Evolutionary conservation across 2,797 vertebrate species (phyloP), one percentile per base, ranked within the genome.

Genomic region (Myoxocephalus aenaeus): DNA sequence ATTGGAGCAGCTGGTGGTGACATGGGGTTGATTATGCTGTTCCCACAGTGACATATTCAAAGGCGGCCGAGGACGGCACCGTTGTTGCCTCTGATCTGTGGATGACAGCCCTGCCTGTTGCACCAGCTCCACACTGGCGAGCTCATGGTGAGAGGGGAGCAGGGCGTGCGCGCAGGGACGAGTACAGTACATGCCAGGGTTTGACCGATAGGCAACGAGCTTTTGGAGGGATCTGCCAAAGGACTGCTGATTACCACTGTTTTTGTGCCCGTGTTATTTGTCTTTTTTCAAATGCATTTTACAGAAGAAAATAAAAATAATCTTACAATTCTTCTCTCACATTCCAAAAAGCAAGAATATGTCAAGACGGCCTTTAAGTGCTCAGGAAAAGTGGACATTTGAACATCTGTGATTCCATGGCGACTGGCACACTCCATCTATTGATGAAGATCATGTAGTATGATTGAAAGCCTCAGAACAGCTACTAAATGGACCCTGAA

Each of bases 1-100:
- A 87, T 20, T 81, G 91, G 91, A 94, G 89, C 94, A 95, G 94
- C 94, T 96, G 95, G 92, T 94, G 85, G 91, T 95, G 95, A 94
- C 95, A 95, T 67, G 82, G 86, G 92, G 85, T 92, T 93, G 92
- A 94, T 94, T 94, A 93, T 93, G 93, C 92, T 92, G 92, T 93
- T 92, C 93, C 92, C 90, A 91, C 92, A 92, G 90, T 92, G 93
- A 94, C 91, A 93, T 92, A 88, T 86, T 93, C 89, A 92, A 91
- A 91, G 87, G 86, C 75, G 34, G 83, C 82, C 10, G 76, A 83
- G 87, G 90, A 87, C 90, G 87, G 73, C 81, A 10, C 86, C 81
- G 89, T 93, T 95, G 93, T 94, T 92, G 87, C 83, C 82, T 83
- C 84, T 84, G 89, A 92, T 93, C 95, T 96, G 95, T 87, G 86